Evolutionary conservation across 1,140 invertebrate genomes (phyloP), one percentile per base, ranked within the genome.

Genomic region (Fopius arisanus): DNA sequence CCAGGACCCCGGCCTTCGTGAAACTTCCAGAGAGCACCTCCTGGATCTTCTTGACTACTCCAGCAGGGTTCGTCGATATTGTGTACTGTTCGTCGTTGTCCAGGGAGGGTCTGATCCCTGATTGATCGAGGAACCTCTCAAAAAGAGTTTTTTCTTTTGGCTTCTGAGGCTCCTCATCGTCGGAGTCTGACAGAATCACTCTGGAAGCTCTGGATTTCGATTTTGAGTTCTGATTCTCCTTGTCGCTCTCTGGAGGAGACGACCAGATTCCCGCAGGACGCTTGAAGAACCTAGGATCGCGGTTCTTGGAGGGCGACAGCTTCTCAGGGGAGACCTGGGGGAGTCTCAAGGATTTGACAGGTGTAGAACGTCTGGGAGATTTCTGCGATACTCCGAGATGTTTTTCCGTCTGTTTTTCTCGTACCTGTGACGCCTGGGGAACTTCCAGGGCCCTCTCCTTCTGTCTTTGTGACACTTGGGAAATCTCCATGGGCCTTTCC

Each of bases 11-110:
- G 0, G 77, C 59, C 66, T 76, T 78, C 6, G 80, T 72, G 48
- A 75, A 75, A 12, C 70, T 65, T 37, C 79, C 71, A 28, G 19
- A 26, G 37, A 87, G 70, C 33, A 83, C 16, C 40, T 80, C 40
- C 41, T 79, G 80, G 75, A 88, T 84, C 66, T 79, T 81, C 23
- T 79, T 75, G 31, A 77, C 78, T 16, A 82, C 68, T 37, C 67
- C 73, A 16, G 78, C 67, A 48, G 81, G 65, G 65, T 84, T 59
- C 23, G 21, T 6, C 19, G 54, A 26, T 26, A 59, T 59, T 21
- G 54, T 26, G 54, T 59, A 59, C 54, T 59, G 54, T 3, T 23
- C 23, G 23, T 26, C 54, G 19, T 3, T 26, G 6, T 59, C 54
- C 54, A 51, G 43, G 43, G 43, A 51, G 3, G 3, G 1, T 19